phyloP scores from a whole-genome alignment of 1,140 invertebrate species.

The Chionoecetes opilio region DNA sequence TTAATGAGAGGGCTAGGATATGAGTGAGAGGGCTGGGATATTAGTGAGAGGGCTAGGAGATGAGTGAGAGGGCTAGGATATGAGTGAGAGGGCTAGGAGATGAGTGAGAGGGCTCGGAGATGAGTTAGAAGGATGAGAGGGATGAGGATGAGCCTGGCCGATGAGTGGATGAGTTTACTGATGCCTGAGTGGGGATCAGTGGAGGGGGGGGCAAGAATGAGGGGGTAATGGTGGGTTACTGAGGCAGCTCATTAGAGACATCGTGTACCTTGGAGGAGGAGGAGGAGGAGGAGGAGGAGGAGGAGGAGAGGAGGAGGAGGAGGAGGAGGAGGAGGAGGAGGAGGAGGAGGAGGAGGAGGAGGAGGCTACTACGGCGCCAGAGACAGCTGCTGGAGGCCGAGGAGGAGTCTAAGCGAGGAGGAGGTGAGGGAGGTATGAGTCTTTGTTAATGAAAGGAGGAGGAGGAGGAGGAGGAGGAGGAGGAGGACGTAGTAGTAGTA shows the following conservation, averaged over 20 bases:
- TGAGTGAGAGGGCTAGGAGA: not conserved
- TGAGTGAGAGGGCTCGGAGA: too few relatives aligned
- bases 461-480: not conserved
- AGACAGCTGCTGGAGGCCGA: not conserved
- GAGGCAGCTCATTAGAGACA: constrained; percentile 7
- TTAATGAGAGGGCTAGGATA: not conserved
- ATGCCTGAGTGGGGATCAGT: not conserved
- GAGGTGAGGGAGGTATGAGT: not conserved
- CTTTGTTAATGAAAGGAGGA: not conserved
- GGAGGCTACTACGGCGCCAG: not conserved
- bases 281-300: not conserved
- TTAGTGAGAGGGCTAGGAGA: not conserved
- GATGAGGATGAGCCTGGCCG: not conserved
- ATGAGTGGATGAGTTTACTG: too few relatives aligned
- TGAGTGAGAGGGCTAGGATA: not conserved
- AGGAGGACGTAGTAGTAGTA: not conserved
- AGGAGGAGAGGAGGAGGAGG: not conserved
- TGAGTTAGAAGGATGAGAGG: not conserved
- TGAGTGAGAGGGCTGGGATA: not conserved
- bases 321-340: not conserved
- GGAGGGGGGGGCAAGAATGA: not conserved
- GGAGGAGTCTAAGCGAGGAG: not conserved
- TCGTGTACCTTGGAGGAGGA: not conserved
- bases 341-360: not conserved
- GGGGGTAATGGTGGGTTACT: not conserved